These are phyloP conservation scores for Uropsilus gracilis DNA, from an alignment of 2,113 vertebrate genomes.

Conservation along the genomic window DNA sequence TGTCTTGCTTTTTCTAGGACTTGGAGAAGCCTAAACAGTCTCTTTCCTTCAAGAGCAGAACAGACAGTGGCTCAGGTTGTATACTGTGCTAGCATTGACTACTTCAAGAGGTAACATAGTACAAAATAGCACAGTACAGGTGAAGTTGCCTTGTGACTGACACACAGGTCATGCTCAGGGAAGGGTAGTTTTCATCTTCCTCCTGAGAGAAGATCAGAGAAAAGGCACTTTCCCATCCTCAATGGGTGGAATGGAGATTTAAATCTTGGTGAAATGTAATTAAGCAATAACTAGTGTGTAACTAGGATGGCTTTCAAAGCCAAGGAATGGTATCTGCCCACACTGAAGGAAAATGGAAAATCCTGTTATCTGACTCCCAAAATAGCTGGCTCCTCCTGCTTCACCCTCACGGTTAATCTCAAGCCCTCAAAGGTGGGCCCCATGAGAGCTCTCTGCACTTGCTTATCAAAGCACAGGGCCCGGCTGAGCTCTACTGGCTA, in stretches of 20 bases:
- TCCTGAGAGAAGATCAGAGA: not conserved
- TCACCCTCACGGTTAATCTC: slow-evolving; percentile 12
- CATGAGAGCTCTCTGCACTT: not conserved
- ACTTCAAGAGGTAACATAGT: accelerated
- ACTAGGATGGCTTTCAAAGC: not conserved
- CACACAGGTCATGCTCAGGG: accelerated
- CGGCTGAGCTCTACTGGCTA: not conserved
- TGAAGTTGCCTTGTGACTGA: not conserved
- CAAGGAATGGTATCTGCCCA: not conserved
- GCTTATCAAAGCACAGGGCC: not conserved
- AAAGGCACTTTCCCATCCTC: not conserved
- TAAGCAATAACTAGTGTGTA: not conserved
- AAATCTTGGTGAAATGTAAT: not conserved
- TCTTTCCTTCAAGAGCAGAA: not conserved
- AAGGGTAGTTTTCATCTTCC: not conserved
- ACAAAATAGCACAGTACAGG: accelerated
- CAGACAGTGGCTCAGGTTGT: accelerated
- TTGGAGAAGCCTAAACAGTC: not conserved
- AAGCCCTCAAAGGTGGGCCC: not conserved
- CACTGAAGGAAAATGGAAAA: slow-evolving; percentile 22
- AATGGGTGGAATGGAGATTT: not conserved
- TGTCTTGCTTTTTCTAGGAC: not conserved
- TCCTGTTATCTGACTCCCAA: slow-evolving; percentile 43
- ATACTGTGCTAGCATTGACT: accelerated
- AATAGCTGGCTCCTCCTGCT: slow-evolving; percentile 50